Evolutionary conservation across 2,888 invertebrate species (phyloP).

Genomic region (Molanna angustata): DNA sequence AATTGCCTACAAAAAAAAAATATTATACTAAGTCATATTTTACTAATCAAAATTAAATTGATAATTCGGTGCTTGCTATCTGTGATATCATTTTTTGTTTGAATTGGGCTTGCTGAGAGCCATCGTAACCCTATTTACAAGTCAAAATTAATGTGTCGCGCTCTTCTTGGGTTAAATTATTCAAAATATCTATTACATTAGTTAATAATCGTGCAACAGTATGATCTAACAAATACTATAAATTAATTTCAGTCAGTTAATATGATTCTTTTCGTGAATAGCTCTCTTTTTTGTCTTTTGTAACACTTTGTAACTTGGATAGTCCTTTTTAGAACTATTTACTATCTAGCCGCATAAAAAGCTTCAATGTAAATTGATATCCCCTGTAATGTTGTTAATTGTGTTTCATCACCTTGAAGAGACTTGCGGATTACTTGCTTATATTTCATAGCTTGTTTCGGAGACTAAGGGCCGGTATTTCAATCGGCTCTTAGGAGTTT

Average conservation of each 20-base stretch:
- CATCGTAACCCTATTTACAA: constrained; percentile 11
- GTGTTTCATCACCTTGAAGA: neutral
- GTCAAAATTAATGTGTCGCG: constrained; percentile 1
- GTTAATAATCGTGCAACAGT: neutral
- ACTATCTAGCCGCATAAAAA: neutral
- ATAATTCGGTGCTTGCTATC: too few relatives aligned
- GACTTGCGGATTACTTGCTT: neutral
- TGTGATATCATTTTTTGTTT: constrained; percentile 27
- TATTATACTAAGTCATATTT: too few relatives aligned
- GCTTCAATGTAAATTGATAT: neutral
- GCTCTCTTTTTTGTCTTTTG: constrained; percentile 6
- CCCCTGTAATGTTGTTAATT: neutral
- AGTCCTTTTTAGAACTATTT: neutral
- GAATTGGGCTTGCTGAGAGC: constrained; percentile 17
- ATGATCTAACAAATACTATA: neutral
- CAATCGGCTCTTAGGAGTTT: too few relatives aligned
- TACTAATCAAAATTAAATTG: too few relatives aligned
- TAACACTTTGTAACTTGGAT: constrained; percentile 1
- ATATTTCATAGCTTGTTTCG: constrained; percentile 2
- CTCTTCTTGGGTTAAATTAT: neutral
- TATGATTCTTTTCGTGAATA: constrained; percentile 1
- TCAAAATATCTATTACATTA: constrained; percentile 1
- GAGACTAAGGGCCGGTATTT: too few relatives aligned
- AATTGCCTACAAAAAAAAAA: too few relatives aligned
- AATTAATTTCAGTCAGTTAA: neutral